A percentile compares a stretch with the other conserved stretches of the same genome.
Conservation (phyloP, 2,797 vertebrate genomes). For the Peromyscus eremicus region DNA sequence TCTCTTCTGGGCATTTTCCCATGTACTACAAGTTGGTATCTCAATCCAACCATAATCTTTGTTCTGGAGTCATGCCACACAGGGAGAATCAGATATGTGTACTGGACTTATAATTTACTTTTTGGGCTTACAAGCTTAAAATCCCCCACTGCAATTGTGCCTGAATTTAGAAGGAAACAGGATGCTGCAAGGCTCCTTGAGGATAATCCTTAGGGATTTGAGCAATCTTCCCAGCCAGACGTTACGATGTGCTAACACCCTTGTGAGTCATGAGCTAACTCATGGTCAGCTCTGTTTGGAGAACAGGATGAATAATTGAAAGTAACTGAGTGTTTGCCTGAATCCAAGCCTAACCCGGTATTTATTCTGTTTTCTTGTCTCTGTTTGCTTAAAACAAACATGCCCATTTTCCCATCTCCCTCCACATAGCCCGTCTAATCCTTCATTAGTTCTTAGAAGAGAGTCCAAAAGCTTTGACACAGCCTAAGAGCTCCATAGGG, state of each 20-base stretch:
- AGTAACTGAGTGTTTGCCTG: conserved; percentile 82
- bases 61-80: conserved; percentile 37
- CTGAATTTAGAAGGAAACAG: conserved; percentile 69
- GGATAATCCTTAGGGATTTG: conserved; percentile 80
- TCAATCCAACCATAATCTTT: conserved; percentile 31
- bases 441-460: conserved; percentile 52
- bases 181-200: conserved; percentile 62
- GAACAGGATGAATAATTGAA: conserved; percentile 82
- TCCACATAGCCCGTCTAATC: conserved; percentile 60
- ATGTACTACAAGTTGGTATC: conserved; percentile 8
- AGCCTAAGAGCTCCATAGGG: not conserved
- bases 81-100: not conserved
- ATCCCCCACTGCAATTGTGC: conserved; percentile 22
- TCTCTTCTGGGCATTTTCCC: conserved; percentile 16
- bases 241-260: conserved; percentile 84
- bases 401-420: conserved; percentile 73
- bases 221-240: conserved; percentile 83
- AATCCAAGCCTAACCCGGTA: conserved; percentile 72
- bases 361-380: conserved; percentile 80
- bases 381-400: conserved; percentile 79
- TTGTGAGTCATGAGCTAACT: conserved; percentile 83
- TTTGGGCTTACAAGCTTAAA: conserved; percentile 39
- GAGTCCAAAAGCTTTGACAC: conserved; percentile 48
- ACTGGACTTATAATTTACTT: conserved; percentile 26
- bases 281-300: conserved; percentile 83